Percentiles rank a stretch among this genome's conserved stretches.
phyloP scores from a whole-genome alignment of 2,888 invertebrate genomes.

The Creontiades dilutus region DNA sequence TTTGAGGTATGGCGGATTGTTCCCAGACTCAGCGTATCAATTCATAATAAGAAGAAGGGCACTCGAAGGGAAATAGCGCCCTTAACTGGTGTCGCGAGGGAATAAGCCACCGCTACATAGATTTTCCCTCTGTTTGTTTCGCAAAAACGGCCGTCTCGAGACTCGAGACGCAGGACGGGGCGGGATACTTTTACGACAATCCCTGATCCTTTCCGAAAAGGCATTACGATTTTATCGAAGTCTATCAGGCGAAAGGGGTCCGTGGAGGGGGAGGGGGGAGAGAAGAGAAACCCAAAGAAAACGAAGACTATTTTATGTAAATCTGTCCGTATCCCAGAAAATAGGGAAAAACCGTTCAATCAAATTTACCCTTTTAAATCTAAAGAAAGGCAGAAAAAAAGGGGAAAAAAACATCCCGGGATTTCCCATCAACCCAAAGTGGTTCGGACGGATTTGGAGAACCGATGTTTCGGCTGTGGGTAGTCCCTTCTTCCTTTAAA shows the following conservation, averaged over 20 bases:
- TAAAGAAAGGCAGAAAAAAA: background rate
- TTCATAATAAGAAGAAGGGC: background rate
- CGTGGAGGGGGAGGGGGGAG: background rate
- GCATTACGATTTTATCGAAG: conserved; percentile 36
- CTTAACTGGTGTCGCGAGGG: conserved; percentile 9
- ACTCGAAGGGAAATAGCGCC: background rate
- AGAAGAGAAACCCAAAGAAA: background rate
- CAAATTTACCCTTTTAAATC: conserved; percentile 42
- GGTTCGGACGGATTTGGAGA: conserved; percentile 10
- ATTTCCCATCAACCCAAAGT: conserved; percentile 28
- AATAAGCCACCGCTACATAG: conserved; percentile 17
- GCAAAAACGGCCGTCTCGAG: background rate
- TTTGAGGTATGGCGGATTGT: background rate
- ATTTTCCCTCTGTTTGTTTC: conserved; percentile 21
- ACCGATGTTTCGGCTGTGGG: background rate
- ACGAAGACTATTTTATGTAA: conserved; percentile 32
- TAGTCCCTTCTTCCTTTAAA: background rate
- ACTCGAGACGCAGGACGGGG: background rate
- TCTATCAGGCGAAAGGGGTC: background rate
- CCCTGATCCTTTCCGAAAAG: conserved; percentile 21
- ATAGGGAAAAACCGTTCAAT: conserved; percentile 37
- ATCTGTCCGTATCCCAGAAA: conserved; percentile 36
- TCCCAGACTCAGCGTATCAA: background rate
- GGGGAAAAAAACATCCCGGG: background rate
- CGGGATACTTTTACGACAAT: conserved; percentile 29